phyloP scores from a whole-genome alignment of 2,888 invertebrate genomes.

The Yponomeuta sedellus region DNA sequence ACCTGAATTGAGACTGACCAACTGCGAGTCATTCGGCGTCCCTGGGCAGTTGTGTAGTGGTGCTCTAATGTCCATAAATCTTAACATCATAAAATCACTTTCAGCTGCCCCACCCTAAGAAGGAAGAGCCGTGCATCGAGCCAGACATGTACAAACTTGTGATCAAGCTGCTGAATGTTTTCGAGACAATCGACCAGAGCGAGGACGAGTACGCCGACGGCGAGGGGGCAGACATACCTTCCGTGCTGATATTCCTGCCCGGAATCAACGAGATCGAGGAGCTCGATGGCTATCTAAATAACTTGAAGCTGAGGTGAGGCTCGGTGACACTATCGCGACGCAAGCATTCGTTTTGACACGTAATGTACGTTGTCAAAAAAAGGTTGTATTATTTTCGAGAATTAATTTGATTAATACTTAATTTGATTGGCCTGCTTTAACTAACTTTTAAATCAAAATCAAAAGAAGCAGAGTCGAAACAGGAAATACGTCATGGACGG shows the following conservation, averaged over 20 bases:
- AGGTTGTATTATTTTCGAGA: too few relatives aligned
- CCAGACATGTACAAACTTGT: slow-evolving; percentile 78
- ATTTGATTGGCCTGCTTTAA: too few relatives aligned
- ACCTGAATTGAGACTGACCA: too few relatives aligned
- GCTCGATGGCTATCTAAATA: slow-evolving; percentile 64
- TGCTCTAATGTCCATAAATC: not conserved
- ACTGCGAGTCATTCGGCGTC: too few relatives aligned
- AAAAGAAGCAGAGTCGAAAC: too few relatives aligned
- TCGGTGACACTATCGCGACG: slow-evolving; percentile 34
- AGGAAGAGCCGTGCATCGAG: slow-evolving; percentile 74
- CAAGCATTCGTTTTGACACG: not conserved
- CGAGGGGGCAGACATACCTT: slow-evolving; percentile 56
- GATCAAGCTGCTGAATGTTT: slow-evolving; percentile 76
- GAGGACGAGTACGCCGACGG: slow-evolving; percentile 50
- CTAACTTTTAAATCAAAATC: too few relatives aligned
- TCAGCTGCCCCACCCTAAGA: slow-evolving; percentile 18
- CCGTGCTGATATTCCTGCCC: slow-evolving; percentile 92
- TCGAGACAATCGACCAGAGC: slow-evolving; percentile 78
- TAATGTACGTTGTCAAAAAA: too few relatives aligned
- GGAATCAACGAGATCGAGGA: slow-evolving; percentile 91
- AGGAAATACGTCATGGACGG: too few relatives aligned
- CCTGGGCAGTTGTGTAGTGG: too few relatives aligned
- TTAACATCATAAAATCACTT: not conserved
- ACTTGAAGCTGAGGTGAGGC: slow-evolving; percentile 13
- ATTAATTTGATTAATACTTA: too few relatives aligned